Percentiles rank a stretch among this genome's conserved stretches.
Evolutionary conservation across 2,113 vertebrate species (phyloP).

Genomic region (Gymnobelideus leadbeateri): DNA sequence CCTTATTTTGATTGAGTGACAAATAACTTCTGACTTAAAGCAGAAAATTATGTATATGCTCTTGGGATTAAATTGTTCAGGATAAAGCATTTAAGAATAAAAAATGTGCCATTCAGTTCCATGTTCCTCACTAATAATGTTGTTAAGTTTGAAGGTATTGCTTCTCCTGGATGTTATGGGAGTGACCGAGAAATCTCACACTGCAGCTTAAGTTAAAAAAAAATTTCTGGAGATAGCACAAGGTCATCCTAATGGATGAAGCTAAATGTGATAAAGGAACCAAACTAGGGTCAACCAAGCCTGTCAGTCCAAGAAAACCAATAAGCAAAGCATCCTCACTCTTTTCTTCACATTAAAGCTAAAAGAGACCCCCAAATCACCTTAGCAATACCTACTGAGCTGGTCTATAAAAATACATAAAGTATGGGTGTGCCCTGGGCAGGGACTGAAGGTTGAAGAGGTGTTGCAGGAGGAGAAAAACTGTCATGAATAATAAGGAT

Average conservation of each 20-base stretch:
- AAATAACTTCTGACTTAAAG: constrained; percentile 77
- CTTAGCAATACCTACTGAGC: neutral
- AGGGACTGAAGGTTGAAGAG: neutral
- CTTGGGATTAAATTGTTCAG: constrained; percentile 64
- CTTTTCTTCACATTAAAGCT: neutral
- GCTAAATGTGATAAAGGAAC: constrained; percentile 12
- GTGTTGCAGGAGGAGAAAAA: neutral
- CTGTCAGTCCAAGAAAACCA: neutral
- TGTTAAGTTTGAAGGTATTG: neutral
- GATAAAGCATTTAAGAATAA: constrained; percentile 59
- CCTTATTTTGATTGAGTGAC: constrained; percentile 78
- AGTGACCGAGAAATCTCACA: constrained; percentile 1
- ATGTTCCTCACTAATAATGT: constrained; percentile 30
- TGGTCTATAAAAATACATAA: constrained; percentile 22
- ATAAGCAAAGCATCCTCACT: neutral
- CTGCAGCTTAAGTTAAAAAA: neutral
- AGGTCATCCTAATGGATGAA: neutral
- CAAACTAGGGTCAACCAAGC: constrained; percentile 1
- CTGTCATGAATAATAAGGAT: neutral
- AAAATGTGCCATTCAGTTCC: constrained; percentile 38
- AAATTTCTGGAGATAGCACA: neutral
- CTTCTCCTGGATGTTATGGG: neutral
- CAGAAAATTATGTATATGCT: constrained; percentile 66
- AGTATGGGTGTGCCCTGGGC: neutral
- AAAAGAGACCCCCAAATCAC: constrained; percentile 13